These are phyloP conservation scores for Imbricaverruca yamaguchii DNA, from an alignment of 2,888 invertebrate species.

Conservation along the genomic window DNA sequence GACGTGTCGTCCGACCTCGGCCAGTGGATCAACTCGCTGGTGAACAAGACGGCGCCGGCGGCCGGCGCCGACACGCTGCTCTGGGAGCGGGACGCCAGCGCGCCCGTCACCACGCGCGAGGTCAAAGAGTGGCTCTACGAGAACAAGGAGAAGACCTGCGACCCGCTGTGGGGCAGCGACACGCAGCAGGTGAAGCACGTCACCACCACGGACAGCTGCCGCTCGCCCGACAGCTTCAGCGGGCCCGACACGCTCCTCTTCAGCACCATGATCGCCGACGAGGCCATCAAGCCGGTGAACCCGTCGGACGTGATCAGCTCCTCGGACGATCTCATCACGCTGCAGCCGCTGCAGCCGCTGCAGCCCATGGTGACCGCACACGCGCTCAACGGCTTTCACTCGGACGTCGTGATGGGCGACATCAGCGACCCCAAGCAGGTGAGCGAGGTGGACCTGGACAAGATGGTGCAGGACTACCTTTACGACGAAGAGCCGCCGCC, in stretches of 20 bases:
- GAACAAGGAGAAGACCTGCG: slow-evolving; percentile 22
- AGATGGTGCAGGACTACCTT: slow-evolving; percentile 22
- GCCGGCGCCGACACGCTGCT: neutral
- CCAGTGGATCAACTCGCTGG: slow-evolving; percentile 21
- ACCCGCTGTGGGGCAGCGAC: slow-evolving; percentile 20
- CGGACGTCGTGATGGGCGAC: slow-evolving; percentile 18
- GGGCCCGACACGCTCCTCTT: slow-evolving; percentile 13
- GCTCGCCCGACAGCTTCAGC: slow-evolving; percentile 20
- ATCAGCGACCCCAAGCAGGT: neutral
- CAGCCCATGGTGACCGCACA: neutral
- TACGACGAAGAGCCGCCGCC: slow-evolving; percentile 3
- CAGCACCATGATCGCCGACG: neutral
- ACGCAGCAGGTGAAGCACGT: slow-evolving; percentile 22
- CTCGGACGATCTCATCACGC: slow-evolving; percentile 18
- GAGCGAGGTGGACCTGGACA: slow-evolving; percentile 19
- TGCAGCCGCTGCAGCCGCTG: slow-evolving; percentile 23
- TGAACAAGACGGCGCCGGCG: neutral
- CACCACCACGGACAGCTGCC: slow-evolving; percentile 6
- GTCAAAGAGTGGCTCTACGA: slow-evolving; percentile 16
- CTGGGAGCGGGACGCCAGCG: neutral
- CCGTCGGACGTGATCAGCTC: slow-evolving; percentile 19
- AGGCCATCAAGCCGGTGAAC: slow-evolving; percentile 10
- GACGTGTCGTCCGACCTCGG: slow-evolving; percentile 8
- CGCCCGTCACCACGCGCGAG: slow-evolving; percentile 13
- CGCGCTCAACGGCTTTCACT: neutral